A percentile compares a stretch with the other conserved stretches of the same genome.
Evolutionary conservation across 2,888 invertebrate species (phyloP).

Genomic region (Campoplex capitator): DNA sequence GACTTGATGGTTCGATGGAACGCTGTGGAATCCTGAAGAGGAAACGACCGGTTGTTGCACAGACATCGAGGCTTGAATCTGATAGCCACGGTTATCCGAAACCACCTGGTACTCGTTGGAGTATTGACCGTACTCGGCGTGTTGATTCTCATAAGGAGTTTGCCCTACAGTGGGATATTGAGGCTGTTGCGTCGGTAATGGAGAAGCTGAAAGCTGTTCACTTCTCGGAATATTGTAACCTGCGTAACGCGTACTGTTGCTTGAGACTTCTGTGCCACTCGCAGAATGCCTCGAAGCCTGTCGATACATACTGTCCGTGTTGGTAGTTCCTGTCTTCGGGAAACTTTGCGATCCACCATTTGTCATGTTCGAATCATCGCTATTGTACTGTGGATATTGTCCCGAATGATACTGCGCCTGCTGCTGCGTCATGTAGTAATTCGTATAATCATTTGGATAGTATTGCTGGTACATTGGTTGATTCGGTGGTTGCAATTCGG

Average conservation of each 20-base stretch:
- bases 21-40: slow-evolving; percentile 47
- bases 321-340: slow-evolving; percentile 72
- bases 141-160: slow-evolving; percentile 41
- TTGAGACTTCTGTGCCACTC: slow-evolving; percentile 69
- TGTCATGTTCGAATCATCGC: slow-evolving; percentile 47
- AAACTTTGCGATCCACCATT: slow-evolving; percentile 68
- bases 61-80: slow-evolving; percentile 35
- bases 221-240: slow-evolving; percentile 63
- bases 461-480: slow-evolving; percentile 70
- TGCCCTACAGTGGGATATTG: slow-evolving; percentile 49
- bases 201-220: slow-evolving; percentile 51
- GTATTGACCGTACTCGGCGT: slow-evolving; percentile 55
- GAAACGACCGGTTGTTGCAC: slow-evolving; percentile 16
- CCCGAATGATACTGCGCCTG: slow-evolving; percentile 53
- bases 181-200: slow-evolving; percentile 47
- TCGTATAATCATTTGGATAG: slow-evolving; percentile 69
- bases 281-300: slow-evolving; percentile 68
- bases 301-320: slow-evolving; percentile 72
- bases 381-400: slow-evolving; percentile 59
- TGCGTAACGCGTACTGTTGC: slow-evolving; percentile 69
- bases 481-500: slow-evolving; percentile 88
- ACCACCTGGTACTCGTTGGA: slow-evolving; percentile 44
- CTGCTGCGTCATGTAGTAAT: slow-evolving; percentile 70
- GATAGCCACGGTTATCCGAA: slow-evolving; percentile 50
- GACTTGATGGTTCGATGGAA: slow-evolving; percentile 20